Evolutionary conservation across 92 coral and sea anemone species (phyloP), one percentile per base, ranked within the genome.

Genomic region (Zoanthus sansibaricus): DNA sequence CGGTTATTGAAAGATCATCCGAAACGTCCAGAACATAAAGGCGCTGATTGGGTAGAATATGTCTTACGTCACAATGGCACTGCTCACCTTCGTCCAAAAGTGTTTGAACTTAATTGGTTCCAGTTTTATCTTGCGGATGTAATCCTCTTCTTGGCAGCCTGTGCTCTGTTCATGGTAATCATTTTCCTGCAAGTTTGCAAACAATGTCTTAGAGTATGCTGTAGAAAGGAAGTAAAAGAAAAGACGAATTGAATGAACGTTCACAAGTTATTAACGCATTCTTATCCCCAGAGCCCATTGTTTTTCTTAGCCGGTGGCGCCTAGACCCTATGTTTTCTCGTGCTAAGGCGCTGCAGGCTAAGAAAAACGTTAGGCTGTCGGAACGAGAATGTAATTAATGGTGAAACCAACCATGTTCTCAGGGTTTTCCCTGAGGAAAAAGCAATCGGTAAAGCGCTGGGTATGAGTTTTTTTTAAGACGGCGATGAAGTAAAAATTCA

Each of bases 41-140:
- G 70, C 7, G 83, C 83, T 78, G 83, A 78, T 56, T 78, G 83
- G 83, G 69, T 78, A 15, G 83, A 78, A 61, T 58, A 78, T 55
- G 83, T 78, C 31, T 14, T 78, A 78, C 69, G 83, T 55, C 83
- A 78, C 70, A 58, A 78, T 78, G 83, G 83, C 25, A 58, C 83
- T 1, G 18, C 70, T 16, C 71, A 78, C 32, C 71, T 78, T n/a
- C 69, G 70, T 31, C 51, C 83, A n/a, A 42, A 58, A 78, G 71
- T 56, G 32, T 55, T 78, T n/a, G 64, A 32, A 4, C 69, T 78
- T 51, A 78, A 37, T 31, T 78, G 49, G 67, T 31, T 55, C 16
- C 83, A 78, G 71, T 78, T 55, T 58, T 78, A 55, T 32, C 49
- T 78, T 11, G 20, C 58, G 32, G 83, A 58, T 7, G 83, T 78